Evolutionary conservation across 1,140 invertebrate species (phyloP).

Genomic region (Eriosoma lanigerum): DNA sequence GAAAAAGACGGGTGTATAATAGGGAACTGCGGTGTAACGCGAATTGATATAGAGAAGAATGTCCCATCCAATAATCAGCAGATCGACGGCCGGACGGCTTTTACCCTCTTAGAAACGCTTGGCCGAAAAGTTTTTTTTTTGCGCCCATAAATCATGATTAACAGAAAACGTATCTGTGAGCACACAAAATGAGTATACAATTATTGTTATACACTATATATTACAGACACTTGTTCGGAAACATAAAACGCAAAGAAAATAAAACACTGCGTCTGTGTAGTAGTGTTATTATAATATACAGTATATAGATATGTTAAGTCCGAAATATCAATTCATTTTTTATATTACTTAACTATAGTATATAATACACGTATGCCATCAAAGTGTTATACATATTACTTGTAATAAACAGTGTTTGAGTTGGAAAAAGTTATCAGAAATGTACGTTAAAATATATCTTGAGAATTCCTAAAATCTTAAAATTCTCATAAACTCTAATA

Average conservation of each 20-base stretch:
- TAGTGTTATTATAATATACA: too few relatives aligned
- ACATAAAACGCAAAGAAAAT: constrained; percentile 18
- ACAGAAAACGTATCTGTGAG: constrained; percentile 5
- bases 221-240: background rate
- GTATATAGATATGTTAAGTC: too few relatives aligned
- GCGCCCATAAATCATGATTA: constrained; percentile 46
- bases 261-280: background rate
- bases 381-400: too few relatives aligned
- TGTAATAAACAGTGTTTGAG: too few relatives aligned
- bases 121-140: constrained; percentile 43
- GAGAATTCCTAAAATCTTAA: too few relatives aligned
- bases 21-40: background rate
- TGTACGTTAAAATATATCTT: too few relatives aligned
- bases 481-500: too few relatives aligned
- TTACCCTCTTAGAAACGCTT: constrained; percentile 33
- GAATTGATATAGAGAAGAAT: constrained; percentile 43
- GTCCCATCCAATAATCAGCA: constrained; percentile 44
- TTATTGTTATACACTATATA: too few relatives aligned
- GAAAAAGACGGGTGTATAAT: background rate
- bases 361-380: too few relatives aligned
- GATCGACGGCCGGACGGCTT: constrained; percentile 5
- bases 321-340: too few relatives aligned
- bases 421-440: too few relatives aligned
- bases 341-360: too few relatives aligned
- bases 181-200: constrained; percentile 31